Base-by-base conservation (phyloP, 2,797 vertebrate species). In the Poecilia velifera region DNA sequence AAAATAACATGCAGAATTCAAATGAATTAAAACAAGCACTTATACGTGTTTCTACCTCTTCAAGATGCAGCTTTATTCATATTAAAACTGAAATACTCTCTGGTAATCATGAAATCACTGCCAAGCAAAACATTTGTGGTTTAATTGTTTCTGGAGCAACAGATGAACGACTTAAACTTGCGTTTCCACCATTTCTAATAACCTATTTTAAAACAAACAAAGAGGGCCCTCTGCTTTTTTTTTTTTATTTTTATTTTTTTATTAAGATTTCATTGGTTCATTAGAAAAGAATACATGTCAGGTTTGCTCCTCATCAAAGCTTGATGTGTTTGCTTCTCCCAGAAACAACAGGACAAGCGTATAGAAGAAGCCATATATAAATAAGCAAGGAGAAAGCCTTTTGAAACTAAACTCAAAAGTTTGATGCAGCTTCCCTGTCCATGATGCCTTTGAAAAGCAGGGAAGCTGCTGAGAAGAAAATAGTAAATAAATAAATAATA, bases 401-500 rank as follows among this genome's bases (percentile, higher is more conserved):
- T 94, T 95, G 91, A 96, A 96, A 95, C 92, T 94, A 93, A 93
- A 93, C 93, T 94, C 95, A 86, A 94, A 96, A 95, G 92, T 96
- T 95, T 93, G 90, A 93, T 92, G 86, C 86, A 53, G 92, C 93
- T 91, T 93, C 93, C 90, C 92, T 92, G 91, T 94, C 94, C 94
- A 64, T 76, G 94, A 94, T 92, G 95, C 93, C 94, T 96, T 96
- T 96, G 94, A 96, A 95, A 95, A 90, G 90, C 82, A 82, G 93
- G 91, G 93, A 93, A 89, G 93, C 94, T 91, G 94, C 92, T 88
- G 92, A 92, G 91, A 90, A 94, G 94, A 95, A 94, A 94, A 93
- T 84, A 89, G 94, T 93, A 96, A 96, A 96, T 96, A 96, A 96
- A 96, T 96, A 96, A 96, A 96, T 96, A 94, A 95, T 95, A 94